phyloP scores from a whole-genome alignment of 2,888 invertebrate species.

The Euphydryas editha region DNA sequence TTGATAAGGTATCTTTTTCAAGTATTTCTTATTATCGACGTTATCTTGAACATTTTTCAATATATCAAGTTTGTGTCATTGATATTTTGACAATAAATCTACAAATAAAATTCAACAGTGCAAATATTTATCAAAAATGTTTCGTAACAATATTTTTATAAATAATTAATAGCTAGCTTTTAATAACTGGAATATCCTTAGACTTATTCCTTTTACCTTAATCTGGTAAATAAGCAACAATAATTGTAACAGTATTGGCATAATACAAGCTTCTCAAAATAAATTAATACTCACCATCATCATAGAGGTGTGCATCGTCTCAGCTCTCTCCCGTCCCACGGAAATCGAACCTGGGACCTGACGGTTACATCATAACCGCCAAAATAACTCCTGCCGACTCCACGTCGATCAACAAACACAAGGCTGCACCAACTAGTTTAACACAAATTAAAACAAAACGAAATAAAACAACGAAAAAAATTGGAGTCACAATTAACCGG shows the following conservation, averaged over 20 bases:
- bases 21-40: not conserved
- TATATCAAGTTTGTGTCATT: not conserved
- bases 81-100: not conserved
- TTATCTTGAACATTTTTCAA: not conserved
- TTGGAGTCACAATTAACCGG: slow-evolving; percentile 39
- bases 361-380: slow-evolving; percentile 77
- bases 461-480: slow-evolving; percentile 37
- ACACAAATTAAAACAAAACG: slow-evolving; percentile 45
- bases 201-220: not conserved
- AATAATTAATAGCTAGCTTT: not conserved
- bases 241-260: slow-evolving; percentile 26
- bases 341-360: slow-evolving; percentile 70
- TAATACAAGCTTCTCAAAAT: slow-evolving; percentile 37
- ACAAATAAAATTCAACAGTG: not conserved
- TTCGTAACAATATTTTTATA: not conserved
- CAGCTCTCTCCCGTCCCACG: slow-evolving; percentile 60
- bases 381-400: slow-evolving; percentile 67
- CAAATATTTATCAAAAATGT: slow-evolving; percentile 4
- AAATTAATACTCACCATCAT: slow-evolving; percentile 71
- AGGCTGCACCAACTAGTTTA: slow-evolving; percentile 68
- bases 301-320: slow-evolving; percentile 77
- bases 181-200: not conserved
- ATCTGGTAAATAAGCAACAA: not conserved
- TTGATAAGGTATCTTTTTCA: not conserved
- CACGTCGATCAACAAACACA: slow-evolving; percentile 67